Base-by-base conservation (phyloP, 2,113 vertebrate species). In the Equus przewalskii region DNA sequence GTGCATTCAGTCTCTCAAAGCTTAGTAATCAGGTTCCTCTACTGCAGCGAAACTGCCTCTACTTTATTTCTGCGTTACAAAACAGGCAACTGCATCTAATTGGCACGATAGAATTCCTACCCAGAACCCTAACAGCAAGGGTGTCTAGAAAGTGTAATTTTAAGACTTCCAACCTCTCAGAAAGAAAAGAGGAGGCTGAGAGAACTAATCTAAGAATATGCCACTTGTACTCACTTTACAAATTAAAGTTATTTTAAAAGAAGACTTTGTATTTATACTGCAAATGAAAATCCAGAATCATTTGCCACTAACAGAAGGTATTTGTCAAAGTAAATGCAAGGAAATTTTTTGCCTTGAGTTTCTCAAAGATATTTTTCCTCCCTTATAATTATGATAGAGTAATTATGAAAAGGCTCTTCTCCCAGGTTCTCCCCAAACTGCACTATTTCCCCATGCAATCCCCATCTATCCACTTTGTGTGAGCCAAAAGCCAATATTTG, bases 81-180 rank as follows among this genome's bases (percentile, higher is more conserved):
- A 87, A 76, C 85, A 92, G 46, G 19, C 15, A 82, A 76, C 12
- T 49, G 16, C 6, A 83, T 54, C 56, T 75, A 56, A 72, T 3
- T 94, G 69, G 41, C 22, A 86, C 22, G 86, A 6, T 12, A 65
- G 30, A 70, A 93, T 81, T 97, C 65, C 49, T 78, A 86, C 36
- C 6, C 60, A 87, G 44, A 94, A 36, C 24, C 7, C 12, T 58
- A 75, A 65, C 28, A 44, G 15, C 36, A 60, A 93, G 9, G 30
- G 12, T 84, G 58, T 79, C 83, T 88, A 56, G 56, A 92, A 93
- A 94, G 56, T 87, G 16, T 92, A 87, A 83, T 82, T 95, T 95
- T 90, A 96, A 75, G 76, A 51, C 51, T 65, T 81, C 41, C 13
- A 87, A 64, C 1, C 56, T 80, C 49, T 94, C 93, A n/a, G 46